phyloP scores from a whole-genome alignment of 1,140 invertebrate species.

The Vanessa atalanta region DNA sequence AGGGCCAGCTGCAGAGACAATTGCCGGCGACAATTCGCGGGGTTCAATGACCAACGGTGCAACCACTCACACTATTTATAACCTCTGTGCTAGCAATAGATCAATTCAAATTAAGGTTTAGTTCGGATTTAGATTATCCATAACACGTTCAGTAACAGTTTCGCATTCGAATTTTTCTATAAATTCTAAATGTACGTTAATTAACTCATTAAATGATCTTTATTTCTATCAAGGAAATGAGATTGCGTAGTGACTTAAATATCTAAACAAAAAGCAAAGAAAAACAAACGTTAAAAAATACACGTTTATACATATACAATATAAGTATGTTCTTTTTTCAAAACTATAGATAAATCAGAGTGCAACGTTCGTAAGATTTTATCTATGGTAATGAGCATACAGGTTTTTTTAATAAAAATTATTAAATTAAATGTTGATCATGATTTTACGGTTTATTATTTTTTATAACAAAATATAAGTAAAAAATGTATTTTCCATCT shows the following conservation, averaged over 20 bases:
- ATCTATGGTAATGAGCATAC: conserved; percentile 15
- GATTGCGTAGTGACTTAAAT: too few relatives aligned
- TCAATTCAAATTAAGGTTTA: conserved; percentile 1
- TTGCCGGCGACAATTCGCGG: conserved; percentile 58
- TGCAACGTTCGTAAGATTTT: conserved; percentile 14
- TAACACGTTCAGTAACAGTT: neutral
- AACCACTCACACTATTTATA: conserved; percentile 34
- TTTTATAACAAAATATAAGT: neutral
- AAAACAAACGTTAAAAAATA: neutral
- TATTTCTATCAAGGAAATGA: too few relatives aligned
- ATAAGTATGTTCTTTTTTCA: neutral
- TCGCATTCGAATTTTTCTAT: neutral
- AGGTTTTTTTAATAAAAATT: neutral
- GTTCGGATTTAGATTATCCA: neutral
- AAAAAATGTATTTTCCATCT: too few relatives aligned
- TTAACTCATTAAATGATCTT: too few relatives aligned
- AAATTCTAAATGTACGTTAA: too few relatives aligned
- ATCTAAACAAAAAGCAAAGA: too few relatives aligned
- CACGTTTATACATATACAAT: neutral
- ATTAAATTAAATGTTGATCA: neutral
- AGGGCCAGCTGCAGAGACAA: conserved; percentile 65
- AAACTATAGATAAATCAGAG: conserved; percentile 14
- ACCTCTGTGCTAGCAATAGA: conserved; percentile 24
- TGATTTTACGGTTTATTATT: neutral
- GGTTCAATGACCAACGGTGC: conserved; percentile 57